Evolutionary conservation across 1,140 invertebrate species (phyloP), one percentile per base, ranked within the genome.

Genomic region (Monochamus saltuarius): DNA sequence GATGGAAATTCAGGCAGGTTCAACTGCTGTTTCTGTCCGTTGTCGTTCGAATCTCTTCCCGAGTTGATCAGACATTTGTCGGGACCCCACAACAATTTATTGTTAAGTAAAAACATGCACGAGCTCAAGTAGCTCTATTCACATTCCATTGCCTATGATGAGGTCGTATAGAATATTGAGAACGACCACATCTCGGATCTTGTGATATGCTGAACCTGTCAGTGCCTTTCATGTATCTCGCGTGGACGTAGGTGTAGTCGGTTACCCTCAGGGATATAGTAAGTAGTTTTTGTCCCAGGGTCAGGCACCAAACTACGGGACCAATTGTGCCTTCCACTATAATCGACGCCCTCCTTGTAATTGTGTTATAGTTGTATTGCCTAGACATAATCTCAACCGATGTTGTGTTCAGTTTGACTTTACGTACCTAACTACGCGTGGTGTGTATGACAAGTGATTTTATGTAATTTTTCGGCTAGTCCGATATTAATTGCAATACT

Each of bases 21-120:
- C 67, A 90, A 89, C 69, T 92, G 90, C 73, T 92, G 90, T 78
- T 92, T 92, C 80, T 92, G 90, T 76, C 86, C 88, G 63, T 80
- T 91, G 66, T 88, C 85, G 47, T 92, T 92, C 71, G 90, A 92
- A 74, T 89, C 88, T 42, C 75, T 92, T 61, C 90, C 90, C 59
- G 90, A 92, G 74, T 80, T 92, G 17, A 91, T 92, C 58, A 82
- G 90, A 71, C 90, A 92, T 75, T 81, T 92, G 56, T 92, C 90
- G 4, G 90, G 90, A 37, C 89, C 90, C 58, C 90, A 92, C 75
- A 92, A 92, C 70, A 92, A 89, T 78, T 79, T 92, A 67, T 81
- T 92, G 42, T 82, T 92, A 64, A 92, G 89, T 74, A 92, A 92
- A 81, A 92, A 92, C 77, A 79, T 92, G 68, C 89, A 89, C 71